These are phyloP conservation scores for Hylyphantes graminicola DNA, from an alignment of 1,140 invertebrate species.

Conservation along the genomic window DNA sequence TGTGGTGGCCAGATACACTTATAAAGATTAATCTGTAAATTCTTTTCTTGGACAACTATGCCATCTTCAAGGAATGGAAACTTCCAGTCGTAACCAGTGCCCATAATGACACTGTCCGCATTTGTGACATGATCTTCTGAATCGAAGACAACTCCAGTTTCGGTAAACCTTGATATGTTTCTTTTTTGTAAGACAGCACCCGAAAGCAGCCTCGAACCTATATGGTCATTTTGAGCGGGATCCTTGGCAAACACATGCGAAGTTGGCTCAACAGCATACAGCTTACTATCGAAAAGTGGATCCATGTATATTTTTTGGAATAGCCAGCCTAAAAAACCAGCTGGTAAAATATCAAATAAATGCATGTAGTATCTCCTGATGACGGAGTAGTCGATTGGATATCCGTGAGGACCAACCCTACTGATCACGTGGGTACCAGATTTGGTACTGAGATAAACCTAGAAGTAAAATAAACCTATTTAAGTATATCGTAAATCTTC, in stretches of 20 bases:
- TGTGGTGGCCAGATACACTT: slow-evolving; percentile 68
- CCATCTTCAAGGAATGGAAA: slow-evolving; percentile 67
- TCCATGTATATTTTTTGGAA: not conserved
- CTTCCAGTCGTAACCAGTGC: slow-evolving; percentile 67
- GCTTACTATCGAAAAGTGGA: not conserved
- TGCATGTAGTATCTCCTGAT: slow-evolving; percentile 1
- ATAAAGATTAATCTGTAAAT: slow-evolving; percentile 69
- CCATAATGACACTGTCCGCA: slow-evolving; percentile 66
- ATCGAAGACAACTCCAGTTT: slow-evolving; percentile 65
- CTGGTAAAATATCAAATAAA: not conserved
- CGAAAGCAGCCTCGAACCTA: slow-evolving; percentile 62
- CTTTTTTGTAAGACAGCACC: slow-evolving; percentile 68
- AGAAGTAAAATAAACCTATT: not conserved
- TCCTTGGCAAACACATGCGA: slow-evolving; percentile 18
- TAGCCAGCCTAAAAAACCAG: not conserved
- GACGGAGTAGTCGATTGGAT: slow-evolving; percentile 64
- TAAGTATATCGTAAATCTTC: not conserved
- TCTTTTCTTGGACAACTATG: slow-evolving; percentile 59
- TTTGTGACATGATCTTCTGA: slow-evolving; percentile 60
- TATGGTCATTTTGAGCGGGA: not conserved
- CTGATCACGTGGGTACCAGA: slow-evolving; percentile 69
- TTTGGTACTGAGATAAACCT: slow-evolving; percentile 70
- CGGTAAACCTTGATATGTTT: slow-evolving; percentile 65
- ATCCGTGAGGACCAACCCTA: slow-evolving; percentile 66
- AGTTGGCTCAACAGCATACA: not conserved